Evolutionary conservation across 2,797 vertebrate genomes (phyloP).

Genomic region (Limnodromus scolopaceus): DNA sequence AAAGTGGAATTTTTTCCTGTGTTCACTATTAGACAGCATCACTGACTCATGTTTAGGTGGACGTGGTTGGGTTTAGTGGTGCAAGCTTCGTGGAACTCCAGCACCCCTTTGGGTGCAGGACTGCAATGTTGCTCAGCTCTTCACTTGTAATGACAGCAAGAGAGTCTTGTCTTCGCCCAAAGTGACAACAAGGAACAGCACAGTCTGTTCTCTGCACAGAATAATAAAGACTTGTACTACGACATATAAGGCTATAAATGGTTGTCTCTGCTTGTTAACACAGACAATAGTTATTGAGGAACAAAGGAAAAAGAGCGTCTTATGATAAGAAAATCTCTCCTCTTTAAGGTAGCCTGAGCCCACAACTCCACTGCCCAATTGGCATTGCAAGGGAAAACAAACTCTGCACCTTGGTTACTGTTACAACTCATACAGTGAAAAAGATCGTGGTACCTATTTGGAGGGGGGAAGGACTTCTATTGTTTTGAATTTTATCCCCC

Average conservation of each 20-base stretch:
- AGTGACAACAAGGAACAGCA: not conserved
- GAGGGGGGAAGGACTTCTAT: not conserved
- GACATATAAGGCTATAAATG: not conserved
- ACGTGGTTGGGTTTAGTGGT: not conserved
- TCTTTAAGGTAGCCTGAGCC: not conserved
- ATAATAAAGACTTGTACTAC: not conserved
- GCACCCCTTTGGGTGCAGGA: fast-evolving
- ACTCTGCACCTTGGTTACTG: not conserved
- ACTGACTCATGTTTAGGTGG: not conserved
- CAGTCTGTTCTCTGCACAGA: not conserved
- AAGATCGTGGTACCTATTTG: not conserved
- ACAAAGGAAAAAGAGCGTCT: not conserved
- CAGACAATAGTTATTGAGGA: not conserved
- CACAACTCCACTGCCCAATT: not conserved
- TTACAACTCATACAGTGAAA: not conserved
- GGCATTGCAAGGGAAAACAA: not conserved
- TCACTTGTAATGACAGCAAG: not conserved
- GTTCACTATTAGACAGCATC: not conserved
- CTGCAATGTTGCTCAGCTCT: not conserved
- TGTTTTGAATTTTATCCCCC: not conserved
- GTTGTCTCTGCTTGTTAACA: not conserved
- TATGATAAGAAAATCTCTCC: not conserved
- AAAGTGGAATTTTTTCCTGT: not conserved
- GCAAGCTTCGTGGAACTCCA: not conserved
- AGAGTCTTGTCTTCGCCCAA: not conserved